These are phyloP conservation scores for Ammospiza nelsoni DNA, from an alignment of 2,113 vertebrate species.

Conservation along the genomic window DNA sequence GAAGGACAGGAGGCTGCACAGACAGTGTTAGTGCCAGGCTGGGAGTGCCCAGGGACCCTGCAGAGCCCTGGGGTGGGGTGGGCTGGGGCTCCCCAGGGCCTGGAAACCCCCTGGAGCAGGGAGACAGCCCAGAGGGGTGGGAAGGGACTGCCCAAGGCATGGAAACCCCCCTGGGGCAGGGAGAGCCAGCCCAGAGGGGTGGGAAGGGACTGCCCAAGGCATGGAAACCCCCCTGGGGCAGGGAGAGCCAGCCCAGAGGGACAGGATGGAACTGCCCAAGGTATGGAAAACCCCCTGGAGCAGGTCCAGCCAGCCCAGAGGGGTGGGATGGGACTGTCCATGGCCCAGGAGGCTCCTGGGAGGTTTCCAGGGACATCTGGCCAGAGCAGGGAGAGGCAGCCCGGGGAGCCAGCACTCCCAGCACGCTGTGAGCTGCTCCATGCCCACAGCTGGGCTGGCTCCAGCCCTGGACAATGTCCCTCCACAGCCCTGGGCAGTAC, in stretches of 20 bases:
- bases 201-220: neutral
- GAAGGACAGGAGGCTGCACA: constrained; percentile 1
- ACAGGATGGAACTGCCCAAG: fast-evolving
- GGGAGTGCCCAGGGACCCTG: neutral
- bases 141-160: fast-evolving
- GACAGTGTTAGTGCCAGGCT: constrained; percentile 59
- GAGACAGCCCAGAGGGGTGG: neutral
- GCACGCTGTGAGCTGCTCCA: fast-evolving
- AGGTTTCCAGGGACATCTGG: neutral
- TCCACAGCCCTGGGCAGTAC: neutral
- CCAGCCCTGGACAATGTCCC: fast-evolving
- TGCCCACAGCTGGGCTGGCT: neutral
- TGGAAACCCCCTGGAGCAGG: neutral
- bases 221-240: too few species aligned
- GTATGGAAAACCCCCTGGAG: too few species aligned
- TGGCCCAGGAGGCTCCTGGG: fast-evolving
- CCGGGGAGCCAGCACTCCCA: fast-evolving
- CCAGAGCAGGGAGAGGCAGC: neutral
- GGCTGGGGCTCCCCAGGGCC: neutral
- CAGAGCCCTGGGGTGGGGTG: neutral
- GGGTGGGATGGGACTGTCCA: neutral
- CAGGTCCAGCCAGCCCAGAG: neutral
- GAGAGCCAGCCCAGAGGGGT: neutral
- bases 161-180: neutral
- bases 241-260: neutral